Evolutionary conservation across 2,113 vertebrate species (phyloP), one percentile per base, ranked within the genome.

Genomic region (Edolisoma coerulescens): DNA sequence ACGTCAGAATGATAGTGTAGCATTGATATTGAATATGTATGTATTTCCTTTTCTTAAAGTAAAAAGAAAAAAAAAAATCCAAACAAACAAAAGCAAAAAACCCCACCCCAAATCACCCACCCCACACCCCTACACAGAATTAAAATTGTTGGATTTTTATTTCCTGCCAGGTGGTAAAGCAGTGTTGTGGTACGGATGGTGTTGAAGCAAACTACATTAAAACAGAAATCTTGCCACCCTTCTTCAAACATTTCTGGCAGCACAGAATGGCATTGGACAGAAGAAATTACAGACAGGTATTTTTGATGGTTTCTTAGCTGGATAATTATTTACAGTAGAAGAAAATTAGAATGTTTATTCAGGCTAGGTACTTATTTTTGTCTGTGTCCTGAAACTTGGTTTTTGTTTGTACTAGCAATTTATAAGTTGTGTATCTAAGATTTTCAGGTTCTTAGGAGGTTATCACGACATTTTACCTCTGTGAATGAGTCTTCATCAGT

Each of bases 241-340:
- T 99, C 98, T 99, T 99, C 97, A 99, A 99, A 96, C 99, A 99
- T 95, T 99, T 99, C 90, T 99, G 99, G 99, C 99, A 99, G 91
- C 99, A 99, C 97, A 98, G 99, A 98, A 99, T 99, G 99, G 99
- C 99, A 33, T 95, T 99, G 96, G 99, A 99, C 97, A 98, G 99
- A 95, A 99, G 99, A 91, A 99, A 99, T 97, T 99, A 99, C 97
- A 99, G 99, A 99, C 99, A 99, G 98, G 99, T 99, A 96, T 68
- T 91, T 69, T 56, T 53, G 3, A 0, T 3, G 3, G 1, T 49
- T 60, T 67, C 64, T 76, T 41, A 39, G 2, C 37, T 87, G 45
- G 27, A 45, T 71, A 71, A 35, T 28, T 8, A 9, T 27, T 92
- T 73, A 6, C 11, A 41, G 9, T 37, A 42, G 44, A 64, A 64